A percentile compares a stretch with the other conserved stretches of the same genome.
These are phyloP conservation scores for Mus spicilegus DNA, from an alignment of 2,113 vertebrate genomes.

Conservation along the genomic window DNA sequence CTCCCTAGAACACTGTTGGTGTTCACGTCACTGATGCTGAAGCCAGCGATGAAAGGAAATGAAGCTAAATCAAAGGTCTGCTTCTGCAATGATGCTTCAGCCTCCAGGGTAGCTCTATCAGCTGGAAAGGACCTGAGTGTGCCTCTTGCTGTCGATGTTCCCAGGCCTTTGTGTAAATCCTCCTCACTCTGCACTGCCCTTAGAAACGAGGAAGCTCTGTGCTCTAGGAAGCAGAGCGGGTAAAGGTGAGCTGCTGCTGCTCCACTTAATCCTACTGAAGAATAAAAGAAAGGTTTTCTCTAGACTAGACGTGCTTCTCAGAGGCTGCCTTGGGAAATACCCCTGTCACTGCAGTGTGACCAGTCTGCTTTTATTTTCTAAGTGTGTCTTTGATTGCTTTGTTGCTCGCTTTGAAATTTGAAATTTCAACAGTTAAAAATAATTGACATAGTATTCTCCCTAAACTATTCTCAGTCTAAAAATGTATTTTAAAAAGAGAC, in stretches of 20 bases:
- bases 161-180: slow-evolving; percentile 47
- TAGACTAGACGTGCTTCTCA: slow-evolving; percentile 28
- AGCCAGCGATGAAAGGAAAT: slow-evolving; percentile 67
- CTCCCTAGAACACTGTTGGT: slow-evolving; percentile 10
- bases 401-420: slow-evolving; percentile 42
- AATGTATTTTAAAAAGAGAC: slow-evolving; percentile 28
- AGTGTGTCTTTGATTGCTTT: not conserved
- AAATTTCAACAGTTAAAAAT: slow-evolving; percentile 56
- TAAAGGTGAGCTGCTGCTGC: slow-evolving; percentile 59
- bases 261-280: slow-evolving; percentile 71
- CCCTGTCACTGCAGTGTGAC: not conserved
- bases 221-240: slow-evolving; percentile 60
- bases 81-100: not conserved
- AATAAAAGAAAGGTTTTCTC: slow-evolving; percentile 62
- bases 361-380: not conserved
- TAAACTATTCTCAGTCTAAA: not conserved
- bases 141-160: slow-evolving; percentile 1
- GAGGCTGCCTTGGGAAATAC: slow-evolving; percentile 18
- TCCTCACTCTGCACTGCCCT: slow-evolving; percentile 43
- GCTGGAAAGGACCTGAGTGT: slow-evolving; percentile 31
- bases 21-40: not conserved
- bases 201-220: slow-evolving; percentile 64
- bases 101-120: slow-evolving; percentile 22
- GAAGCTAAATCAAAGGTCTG: slow-evolving; percentile 48
- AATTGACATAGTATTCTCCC: slow-evolving; percentile 36